phyloP scores from a whole-genome alignment of 2,888 invertebrate species.

The Scaeva pyrastri region DNA sequence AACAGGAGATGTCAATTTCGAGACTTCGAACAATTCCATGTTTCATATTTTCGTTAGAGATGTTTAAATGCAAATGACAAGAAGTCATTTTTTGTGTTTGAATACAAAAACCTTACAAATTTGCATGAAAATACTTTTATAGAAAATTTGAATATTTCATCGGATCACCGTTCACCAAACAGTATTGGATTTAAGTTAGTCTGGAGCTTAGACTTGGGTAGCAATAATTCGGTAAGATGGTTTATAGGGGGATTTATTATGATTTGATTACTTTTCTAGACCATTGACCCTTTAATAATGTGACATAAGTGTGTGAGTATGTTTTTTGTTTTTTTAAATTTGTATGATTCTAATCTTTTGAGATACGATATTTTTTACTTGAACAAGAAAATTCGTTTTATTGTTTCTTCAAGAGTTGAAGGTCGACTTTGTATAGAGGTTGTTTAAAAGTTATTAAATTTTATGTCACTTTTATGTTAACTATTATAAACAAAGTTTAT shows the following conservation, averaged over 20 bases:
- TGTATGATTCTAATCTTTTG: background rate
- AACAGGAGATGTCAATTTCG: background rate
- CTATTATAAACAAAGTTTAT: too few relatives aligned
- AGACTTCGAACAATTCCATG: background rate
- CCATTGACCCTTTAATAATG: slow-evolving; percentile 10
- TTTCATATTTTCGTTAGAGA: too few relatives aligned
- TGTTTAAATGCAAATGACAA: background rate
- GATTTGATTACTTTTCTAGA: slow-evolving; percentile 18
- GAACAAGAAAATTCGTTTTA: background rate
- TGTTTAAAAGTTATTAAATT: too few relatives aligned
- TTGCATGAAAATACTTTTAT: background rate
- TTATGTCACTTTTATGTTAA: too few relatives aligned
- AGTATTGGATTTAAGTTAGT: background rate
- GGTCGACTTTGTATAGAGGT: background rate
- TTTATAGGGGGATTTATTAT: slow-evolving; percentile 8
- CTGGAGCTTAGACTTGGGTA: background rate
- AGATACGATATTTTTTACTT: background rate
- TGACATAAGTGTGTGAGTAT: background rate
- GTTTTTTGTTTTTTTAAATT: too few relatives aligned
- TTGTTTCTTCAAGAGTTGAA: background rate
- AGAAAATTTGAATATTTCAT: slow-evolving; percentile 23
- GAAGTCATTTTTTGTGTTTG: background rate
- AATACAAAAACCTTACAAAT: background rate
- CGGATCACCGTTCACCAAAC: background rate
- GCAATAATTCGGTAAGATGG: background rate